A percentile compares a stretch with the other conserved stretches of the same genome.
phyloP scores from a whole-genome alignment of 2,888 invertebrate genomes.

The Dryadula phaetusa region DNA sequence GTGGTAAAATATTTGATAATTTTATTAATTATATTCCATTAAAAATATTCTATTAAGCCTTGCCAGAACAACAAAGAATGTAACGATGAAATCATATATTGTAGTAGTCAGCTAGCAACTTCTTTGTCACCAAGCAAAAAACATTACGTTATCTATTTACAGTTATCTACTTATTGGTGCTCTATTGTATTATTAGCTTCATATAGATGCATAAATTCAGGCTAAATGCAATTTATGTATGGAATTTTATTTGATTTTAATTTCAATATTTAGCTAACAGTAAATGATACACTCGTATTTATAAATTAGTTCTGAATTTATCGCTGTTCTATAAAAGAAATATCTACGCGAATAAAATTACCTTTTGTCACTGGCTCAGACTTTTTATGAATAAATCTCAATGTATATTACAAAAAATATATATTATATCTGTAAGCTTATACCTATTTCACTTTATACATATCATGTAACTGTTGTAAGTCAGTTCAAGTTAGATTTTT shows the following conservation, averaged over 20 bases:
- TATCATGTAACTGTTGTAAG: not conserved
- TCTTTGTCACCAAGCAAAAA: not conserved
- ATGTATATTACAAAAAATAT: not conserved
- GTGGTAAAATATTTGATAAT: not conserved
- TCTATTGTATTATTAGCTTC: not conserved
- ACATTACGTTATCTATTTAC: not conserved
- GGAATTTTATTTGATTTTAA: not conserved
- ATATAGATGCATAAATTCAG: not conserved
- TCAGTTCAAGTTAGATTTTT: slow-evolving; percentile 20
- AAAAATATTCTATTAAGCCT: not conserved
- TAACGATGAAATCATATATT: not conserved
- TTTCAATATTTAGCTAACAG: no score
- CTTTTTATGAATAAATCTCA: no score
- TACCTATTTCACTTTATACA: not conserved
- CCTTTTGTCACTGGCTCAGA: no score
- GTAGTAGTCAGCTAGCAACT: no score
- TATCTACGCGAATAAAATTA: no score
- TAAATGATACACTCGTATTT: no score
- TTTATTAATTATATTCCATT: not conserved
- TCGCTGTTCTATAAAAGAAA: no score
- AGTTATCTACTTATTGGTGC: no score
- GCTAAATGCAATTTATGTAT: not conserved
- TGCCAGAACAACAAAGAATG: not conserved
- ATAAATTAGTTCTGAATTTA: no score
- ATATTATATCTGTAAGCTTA: not conserved